Percentiles rank a stretch among this genome's conserved stretches.
phyloP scores from a whole-genome alignment of 2,797 vertebrate species.

The Phataginus tricuspis region DNA sequence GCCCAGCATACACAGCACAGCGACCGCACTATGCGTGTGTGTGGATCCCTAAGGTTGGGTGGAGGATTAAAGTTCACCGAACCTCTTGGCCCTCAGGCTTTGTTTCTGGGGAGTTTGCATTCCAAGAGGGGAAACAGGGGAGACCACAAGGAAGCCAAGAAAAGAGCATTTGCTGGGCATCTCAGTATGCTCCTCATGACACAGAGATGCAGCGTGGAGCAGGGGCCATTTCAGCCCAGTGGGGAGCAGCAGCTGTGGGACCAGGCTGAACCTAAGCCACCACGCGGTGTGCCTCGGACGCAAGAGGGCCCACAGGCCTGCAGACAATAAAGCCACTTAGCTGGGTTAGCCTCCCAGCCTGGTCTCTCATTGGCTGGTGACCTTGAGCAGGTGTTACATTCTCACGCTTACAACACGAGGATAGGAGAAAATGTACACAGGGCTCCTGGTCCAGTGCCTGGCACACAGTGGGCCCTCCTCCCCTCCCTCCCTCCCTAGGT shows the following conservation, averaged over 20 bases:
- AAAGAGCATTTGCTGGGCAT: neutral
- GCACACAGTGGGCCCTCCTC: neutral
- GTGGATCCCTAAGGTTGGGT: neutral
- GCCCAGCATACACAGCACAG: neutral
- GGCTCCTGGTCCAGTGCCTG: neutral
- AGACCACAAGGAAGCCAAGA: neutral
- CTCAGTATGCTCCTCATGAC: neutral
- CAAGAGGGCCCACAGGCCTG: neutral
- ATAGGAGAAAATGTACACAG: accelerated
- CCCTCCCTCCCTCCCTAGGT: too few relatives aligned
- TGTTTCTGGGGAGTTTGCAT: neutral
- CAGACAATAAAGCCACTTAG: neutral
- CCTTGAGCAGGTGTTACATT: neutral
- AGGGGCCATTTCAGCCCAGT: neutral
- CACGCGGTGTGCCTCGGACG: accelerated
- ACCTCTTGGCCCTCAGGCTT: neutral
- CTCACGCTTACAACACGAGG: neutral
- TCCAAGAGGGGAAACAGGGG: neutral
- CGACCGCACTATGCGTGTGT: neutral
- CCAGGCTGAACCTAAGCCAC: neutral
- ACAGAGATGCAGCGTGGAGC: neutral
- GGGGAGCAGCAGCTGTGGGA: accelerated
- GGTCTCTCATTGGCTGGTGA: neutral
- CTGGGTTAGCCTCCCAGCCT: neutral
- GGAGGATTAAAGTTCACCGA: neutral